A percentile compares a stretch with the other conserved stretches of the same genome.
Evolutionary conservation across 2,797 vertebrate species (phyloP).

Genomic region (Coracias cyanogaster): DNA sequence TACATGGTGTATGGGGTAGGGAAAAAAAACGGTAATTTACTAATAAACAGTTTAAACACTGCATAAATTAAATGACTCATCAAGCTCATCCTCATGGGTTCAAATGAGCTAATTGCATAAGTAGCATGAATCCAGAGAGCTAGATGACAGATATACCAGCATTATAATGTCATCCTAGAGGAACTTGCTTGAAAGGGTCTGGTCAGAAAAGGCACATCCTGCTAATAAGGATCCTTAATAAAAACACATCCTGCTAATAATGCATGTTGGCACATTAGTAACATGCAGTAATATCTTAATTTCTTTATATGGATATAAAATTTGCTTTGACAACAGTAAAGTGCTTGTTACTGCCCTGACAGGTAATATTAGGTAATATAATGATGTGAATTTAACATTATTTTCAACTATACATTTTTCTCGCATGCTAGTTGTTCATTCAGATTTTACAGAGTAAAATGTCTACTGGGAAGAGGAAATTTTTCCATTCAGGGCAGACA

Average conservation of each 20-base stretch:
- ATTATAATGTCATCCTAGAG: neutral
- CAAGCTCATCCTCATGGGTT: neutral
- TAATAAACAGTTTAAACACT: neutral
- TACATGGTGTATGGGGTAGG: rapidly evolving
- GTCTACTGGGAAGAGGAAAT: neutral
- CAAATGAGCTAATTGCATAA: neutral
- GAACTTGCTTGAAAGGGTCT: neutral
- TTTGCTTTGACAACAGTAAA: neutral
- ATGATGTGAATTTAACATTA: neutral
- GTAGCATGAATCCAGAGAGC: neutral
- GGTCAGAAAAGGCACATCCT: neutral
- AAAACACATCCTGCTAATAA: neutral
- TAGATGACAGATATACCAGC: neutral
- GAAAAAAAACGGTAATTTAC: neutral
- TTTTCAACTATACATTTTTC: neutral
- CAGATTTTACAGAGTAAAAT: neutral
- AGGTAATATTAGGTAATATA: neutral
- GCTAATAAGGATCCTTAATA: neutral
- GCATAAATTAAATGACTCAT: neutral
- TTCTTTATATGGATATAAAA: neutral
- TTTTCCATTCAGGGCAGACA: neutral
- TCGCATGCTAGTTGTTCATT: neutral
- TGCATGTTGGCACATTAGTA: neutral
- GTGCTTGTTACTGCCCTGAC: neutral
- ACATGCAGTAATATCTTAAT: rapidly evolving